phyloP scores from a whole-genome alignment of 2,797 vertebrate species.

The Gallirallus australis region DNA sequence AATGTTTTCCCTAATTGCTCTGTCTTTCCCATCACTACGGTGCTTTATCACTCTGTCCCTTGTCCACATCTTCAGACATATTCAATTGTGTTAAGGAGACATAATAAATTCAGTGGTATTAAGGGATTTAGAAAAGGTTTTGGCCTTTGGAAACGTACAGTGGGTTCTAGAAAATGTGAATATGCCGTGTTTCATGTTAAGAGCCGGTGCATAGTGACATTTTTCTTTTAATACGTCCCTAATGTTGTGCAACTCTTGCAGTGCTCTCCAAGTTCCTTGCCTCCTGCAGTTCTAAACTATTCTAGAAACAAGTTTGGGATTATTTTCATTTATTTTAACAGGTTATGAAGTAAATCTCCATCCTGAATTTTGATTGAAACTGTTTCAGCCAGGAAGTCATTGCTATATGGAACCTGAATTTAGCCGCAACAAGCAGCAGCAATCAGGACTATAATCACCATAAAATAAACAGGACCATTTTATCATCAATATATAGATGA shows the following conservation, averaged over 20 bases:
- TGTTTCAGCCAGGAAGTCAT: neutral
- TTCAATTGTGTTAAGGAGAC: neutral
- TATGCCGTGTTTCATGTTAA: neutral
- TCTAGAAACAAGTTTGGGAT: neutral
- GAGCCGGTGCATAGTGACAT: neutral
- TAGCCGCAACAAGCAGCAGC: neutral
- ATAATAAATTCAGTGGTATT: neutral
- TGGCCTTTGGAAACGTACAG: neutral
- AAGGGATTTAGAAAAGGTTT: neutral
- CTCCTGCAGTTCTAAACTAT: neutral
- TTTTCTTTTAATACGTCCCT: neutral
- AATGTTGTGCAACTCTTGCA: neutral
- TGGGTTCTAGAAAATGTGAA: neutral
- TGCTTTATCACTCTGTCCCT: neutral
- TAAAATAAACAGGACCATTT: neutral
- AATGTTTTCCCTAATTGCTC: neutral
- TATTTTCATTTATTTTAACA: neutral
- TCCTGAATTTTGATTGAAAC: neutral
- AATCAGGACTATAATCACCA: neutral
- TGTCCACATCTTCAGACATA: neutral
- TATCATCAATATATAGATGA: neutral
- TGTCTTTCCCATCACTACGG: neutral
- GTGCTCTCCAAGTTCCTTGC: neutral
- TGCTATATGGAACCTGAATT: neutral
- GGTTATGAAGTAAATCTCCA: neutral